phyloP scores from a whole-genome alignment of 1,140 invertebrate genomes.

The Scylla paramamosain region DNA sequence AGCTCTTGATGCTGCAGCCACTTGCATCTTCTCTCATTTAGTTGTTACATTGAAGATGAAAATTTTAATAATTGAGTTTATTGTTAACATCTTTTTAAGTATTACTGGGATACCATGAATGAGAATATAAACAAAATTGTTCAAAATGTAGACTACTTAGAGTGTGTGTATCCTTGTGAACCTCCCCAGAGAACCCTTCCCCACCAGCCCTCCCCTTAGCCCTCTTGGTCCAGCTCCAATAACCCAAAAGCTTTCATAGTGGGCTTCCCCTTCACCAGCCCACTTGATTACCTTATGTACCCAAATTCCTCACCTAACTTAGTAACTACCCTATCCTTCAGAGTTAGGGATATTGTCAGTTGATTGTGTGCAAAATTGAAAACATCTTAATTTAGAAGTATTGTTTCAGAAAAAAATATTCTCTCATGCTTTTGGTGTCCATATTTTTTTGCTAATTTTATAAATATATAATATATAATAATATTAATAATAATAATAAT shows the following conservation, averaged over 20 bases:
- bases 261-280: constrained; percentile 59
- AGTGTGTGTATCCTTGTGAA: constrained; percentile 71
- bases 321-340: constrained; percentile 67
- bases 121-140: constrained; percentile 71
- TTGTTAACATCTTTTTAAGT: constrained; percentile 57
- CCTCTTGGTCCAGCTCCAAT: constrained; percentile 55
- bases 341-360: constrained; percentile 73
- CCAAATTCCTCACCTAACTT: constrained; percentile 54
- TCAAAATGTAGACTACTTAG: constrained; percentile 72
- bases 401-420: constrained; percentile 74
- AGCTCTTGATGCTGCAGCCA: constrained; percentile 50
- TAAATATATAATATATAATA: constrained; percentile 77
- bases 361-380: constrained; percentile 76
- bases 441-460: constrained; percentile 77
- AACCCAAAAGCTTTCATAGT: constrained; percentile 63
- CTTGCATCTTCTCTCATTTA: constrained; percentile 48
- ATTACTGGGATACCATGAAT: constrained; percentile 69
- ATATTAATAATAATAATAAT: constrained; percentile 66
- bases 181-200: background rate
- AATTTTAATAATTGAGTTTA: constrained; percentile 58
- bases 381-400: constrained; percentile 73
- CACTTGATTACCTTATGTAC: constrained; percentile 65
- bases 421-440: constrained; percentile 77
- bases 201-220: constrained; percentile 11
- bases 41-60: constrained; percentile 56